These are phyloP conservation scores for Sturnira hondurensis DNA, from an alignment of 2,113 vertebrate genomes.

Conservation along the genomic window DNA sequence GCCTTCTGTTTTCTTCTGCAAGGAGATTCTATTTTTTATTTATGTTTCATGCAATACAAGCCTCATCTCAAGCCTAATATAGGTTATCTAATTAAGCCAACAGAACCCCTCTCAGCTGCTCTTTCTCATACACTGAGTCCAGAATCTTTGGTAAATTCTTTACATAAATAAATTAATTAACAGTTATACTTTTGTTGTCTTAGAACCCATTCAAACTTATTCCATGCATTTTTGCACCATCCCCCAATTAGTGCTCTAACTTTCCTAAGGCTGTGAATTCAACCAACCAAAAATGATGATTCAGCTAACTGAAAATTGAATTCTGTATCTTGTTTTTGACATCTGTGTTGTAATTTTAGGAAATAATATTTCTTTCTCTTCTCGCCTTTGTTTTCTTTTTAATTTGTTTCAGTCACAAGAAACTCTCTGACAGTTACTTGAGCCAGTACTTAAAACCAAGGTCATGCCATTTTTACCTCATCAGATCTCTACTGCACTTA, in stretches of 20 bases:
- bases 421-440: not conserved
- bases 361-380: not conserved
- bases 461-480: not conserved
- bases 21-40: not conserved
- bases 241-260: not conserved
- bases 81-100: not conserved
- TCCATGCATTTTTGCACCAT: not conserved
- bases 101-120: not conserved
- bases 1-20: not conserved
- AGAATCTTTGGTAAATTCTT: not conserved
- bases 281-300: not conserved
- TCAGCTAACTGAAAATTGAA: not conserved
- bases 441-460: not conserved
- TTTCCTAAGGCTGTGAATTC: not conserved
- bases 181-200: not conserved
- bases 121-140: not conserved
- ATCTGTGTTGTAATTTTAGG: not conserved
- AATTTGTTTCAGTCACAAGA: not conserved
- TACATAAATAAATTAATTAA: not conserved
- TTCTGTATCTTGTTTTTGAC: not conserved
- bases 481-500: not conserved
- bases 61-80: not conserved
- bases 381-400: too few relatives aligned
- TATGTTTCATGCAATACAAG: not conserved
- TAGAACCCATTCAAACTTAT: not conserved